Evolutionary conservation across 2,113 vertebrate genomes (phyloP).

Genomic region (Urocolius indicus): DNA sequence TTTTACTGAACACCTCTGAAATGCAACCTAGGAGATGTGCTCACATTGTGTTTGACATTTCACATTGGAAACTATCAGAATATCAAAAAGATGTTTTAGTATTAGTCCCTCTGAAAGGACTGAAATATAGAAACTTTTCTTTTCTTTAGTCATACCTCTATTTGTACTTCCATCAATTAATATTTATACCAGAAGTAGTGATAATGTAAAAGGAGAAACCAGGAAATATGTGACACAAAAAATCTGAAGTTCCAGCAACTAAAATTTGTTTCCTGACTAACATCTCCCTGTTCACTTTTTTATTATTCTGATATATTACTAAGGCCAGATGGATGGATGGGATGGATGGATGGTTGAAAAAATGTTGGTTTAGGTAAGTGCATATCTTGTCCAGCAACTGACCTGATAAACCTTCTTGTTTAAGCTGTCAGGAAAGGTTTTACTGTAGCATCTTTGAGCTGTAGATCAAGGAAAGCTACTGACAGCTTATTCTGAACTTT

Average conservation of each 20-base stretch:
- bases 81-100: too few species aligned
- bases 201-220: not conserved
- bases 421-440: not conserved
- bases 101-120: too few species aligned
- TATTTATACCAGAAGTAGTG: not conserved
- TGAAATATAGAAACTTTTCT: too few species aligned
- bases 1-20: not conserved
- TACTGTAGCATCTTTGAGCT: not conserved
- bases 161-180: not conserved
- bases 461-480: not conserved
- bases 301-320: not conserved
- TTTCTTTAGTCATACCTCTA: not conserved
- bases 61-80: not conserved
- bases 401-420: not conserved
- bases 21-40: not conserved
- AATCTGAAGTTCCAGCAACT: not conserved
- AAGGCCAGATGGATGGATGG: not conserved
- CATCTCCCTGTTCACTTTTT: not conserved
- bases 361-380: not conserved
- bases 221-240: not conserved
- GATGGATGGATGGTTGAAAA: not conserved
- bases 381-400: not conserved
- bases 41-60: rapidly evolving
- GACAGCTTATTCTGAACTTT: not conserved
- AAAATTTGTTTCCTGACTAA: not conserved